Base-by-base conservation (phyloP, 2,888 invertebrate genomes). In the Cheilosia variabilis region DNA sequence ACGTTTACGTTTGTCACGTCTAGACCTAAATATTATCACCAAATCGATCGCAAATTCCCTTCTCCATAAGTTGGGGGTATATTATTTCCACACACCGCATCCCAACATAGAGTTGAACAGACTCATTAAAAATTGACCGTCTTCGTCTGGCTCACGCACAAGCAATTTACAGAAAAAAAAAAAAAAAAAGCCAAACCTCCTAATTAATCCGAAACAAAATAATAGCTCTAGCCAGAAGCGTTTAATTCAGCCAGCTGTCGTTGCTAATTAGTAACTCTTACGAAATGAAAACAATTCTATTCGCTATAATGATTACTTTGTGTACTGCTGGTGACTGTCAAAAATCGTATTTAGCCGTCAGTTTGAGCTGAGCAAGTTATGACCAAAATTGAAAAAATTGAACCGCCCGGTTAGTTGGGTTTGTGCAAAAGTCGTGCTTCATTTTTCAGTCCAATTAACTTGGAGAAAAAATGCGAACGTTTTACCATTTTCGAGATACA, bases 361-460 rank as follows among this genome's bases (percentile, higher is more conserved):
- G 71, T 65, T 77, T 24, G 52, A 24, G 47, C 62, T 58, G 68
- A 60, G 72, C 66, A 72, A 72, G 72, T 77, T 45, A 72, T 82
- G 71, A 77, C 82, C 82, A 82, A 82, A 81, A 71, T 22, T 31
- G 68, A 37, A 37, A 82, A 82, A 81, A 71, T 22, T 31, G 68
- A 37, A 37, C 19, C 17, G 6, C 31, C 31, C 31, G 31, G 31
- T 9, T 31, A 31, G 9, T 1, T 31, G 31, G 31, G 9, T 31
- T 31, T 34, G 47, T 55, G 47, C 47, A 41, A n/a, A 27, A 62
- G 62, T 75, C 75, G 79, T 84, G 69, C 69, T 24, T 79, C 57
- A 45, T 75, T 79, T 79, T 84, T 75, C 73, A 79, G 45, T 84
- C 84, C 79, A 79, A 84, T 79, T 84, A 84, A 75, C 24, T 41